A percentile compares a stretch with the other conserved stretches of the same genome.
phyloP scores from a whole-genome alignment of 1,140 invertebrate genomes.

The Cylas formicarius region DNA sequence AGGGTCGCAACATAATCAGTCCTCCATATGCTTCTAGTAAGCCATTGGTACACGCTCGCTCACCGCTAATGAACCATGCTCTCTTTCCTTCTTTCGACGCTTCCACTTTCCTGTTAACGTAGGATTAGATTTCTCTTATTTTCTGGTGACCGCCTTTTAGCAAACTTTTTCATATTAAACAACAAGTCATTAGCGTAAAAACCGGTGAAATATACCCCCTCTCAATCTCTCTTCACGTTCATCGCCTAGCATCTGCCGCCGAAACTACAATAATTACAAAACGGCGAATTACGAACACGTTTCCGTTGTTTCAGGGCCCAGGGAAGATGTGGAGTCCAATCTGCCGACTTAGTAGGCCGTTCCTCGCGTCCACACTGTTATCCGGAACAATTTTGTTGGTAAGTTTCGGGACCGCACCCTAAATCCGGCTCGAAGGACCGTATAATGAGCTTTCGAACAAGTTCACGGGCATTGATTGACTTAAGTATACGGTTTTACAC shows the following conservation, averaged over 20 bases:
- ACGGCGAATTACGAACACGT: neutral
- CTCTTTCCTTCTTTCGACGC: too few species aligned
- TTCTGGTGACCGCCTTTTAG: neutral
- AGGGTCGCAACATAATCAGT: too few species aligned
- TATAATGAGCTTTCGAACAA: neutral
- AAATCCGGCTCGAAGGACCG: neutral
- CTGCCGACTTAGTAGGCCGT: slow-evolving; percentile 27
- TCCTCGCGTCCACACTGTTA: slow-evolving; percentile 16
- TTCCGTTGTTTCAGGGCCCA: slow-evolving; percentile 25
- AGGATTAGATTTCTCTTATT: neutral
- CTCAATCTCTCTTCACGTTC: too few species aligned
- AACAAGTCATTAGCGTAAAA: slow-evolving; percentile 6
- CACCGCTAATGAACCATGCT: too few species aligned
- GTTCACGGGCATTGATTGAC: neutral
- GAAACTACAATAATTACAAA: neutral
- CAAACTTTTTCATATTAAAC: slow-evolving; percentile 1
- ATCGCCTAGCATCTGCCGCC: neutral
- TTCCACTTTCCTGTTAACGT: too few species aligned
- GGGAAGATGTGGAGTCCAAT: slow-evolving; percentile 28
- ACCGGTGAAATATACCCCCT: too few species aligned
- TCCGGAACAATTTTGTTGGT: slow-evolving; percentile 24
- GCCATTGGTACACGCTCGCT: too few species aligned
- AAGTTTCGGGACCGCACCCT: slow-evolving; percentile 11
- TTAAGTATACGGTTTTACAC: neutral
- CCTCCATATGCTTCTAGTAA: too few species aligned